Evolutionary conservation across 2,113 vertebrate species (phyloP).

Genomic region (Nymphicus hollandicus): DNA sequence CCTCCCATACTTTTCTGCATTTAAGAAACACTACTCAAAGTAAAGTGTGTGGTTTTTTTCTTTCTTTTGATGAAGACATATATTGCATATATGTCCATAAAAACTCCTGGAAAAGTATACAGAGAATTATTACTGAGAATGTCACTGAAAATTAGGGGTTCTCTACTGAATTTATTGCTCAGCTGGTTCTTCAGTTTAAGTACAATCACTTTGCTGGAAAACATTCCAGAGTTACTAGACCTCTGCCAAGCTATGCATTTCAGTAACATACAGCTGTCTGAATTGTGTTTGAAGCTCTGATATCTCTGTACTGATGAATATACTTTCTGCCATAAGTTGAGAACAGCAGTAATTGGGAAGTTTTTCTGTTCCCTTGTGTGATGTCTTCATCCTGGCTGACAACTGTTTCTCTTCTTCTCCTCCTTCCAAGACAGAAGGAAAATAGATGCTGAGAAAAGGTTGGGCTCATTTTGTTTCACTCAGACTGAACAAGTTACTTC

Average conservation of each 20-base stretch:
- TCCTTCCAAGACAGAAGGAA: neutral
- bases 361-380: neutral
- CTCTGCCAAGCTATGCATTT: neutral
- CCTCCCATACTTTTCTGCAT: neutral
- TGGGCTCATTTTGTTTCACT: neutral
- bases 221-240: neutral
- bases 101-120: neutral
- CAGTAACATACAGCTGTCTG: neutral
- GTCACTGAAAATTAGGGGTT: neutral
- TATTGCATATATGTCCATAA: neutral
- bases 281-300: neutral
- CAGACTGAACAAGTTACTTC: neutral
- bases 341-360: neutral
- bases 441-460: neutral
- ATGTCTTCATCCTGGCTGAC: neutral
- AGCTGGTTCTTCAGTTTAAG: neutral
- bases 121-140: neutral
- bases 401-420: neutral
- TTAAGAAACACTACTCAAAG: neutral
- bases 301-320: neutral
- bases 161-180: neutral
- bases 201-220: neutral
- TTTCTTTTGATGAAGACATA: neutral
- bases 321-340: neutral
- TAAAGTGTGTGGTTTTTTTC: fast-evolving